Percentiles rank a stretch among this genome's conserved stretches.
These are phyloP conservation scores for Ptychodera flava DNA, from an alignment of 35 echinoderm and acorn worm species.

Conservation along the genomic window DNA sequence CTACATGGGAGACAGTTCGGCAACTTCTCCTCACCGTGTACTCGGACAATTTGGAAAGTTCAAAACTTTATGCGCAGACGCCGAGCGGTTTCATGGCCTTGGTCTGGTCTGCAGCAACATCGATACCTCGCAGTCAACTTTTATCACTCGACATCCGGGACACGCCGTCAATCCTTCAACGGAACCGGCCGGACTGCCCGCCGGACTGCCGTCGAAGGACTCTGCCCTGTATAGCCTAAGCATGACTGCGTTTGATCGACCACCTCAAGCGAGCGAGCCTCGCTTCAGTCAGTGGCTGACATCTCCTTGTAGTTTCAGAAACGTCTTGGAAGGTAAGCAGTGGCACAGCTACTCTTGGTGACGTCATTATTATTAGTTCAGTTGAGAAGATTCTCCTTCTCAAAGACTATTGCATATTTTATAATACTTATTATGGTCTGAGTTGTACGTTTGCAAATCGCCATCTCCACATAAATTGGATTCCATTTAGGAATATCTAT, in stretches of 20 bases:
- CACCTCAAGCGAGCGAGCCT: no score
- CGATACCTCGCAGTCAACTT: not conserved
- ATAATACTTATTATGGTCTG: no score
- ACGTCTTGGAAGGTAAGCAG: not conserved
- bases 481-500: no score
- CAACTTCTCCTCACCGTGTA: not conserved
- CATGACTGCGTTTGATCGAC: not conserved
- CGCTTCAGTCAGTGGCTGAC: not conserved
- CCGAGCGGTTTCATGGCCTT: not conserved
- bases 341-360: no score
- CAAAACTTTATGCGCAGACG: not conserved
- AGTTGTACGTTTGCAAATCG: no score
- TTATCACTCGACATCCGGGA: not conserved
- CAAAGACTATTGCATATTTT: no score
- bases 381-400: no score
- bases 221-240: not conserved
- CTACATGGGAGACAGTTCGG: not conserved
- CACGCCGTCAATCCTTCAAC: no score
- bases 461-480: no score
- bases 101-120: not conserved
- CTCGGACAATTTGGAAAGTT: not conserved
- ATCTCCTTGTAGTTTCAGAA: not conserved
- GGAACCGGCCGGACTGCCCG: not conserved
- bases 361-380: no score
- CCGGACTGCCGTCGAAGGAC: not conserved